phyloP scores from a whole-genome alignment of 2,113 vertebrate genomes.

The Python bivittatus region DNA sequence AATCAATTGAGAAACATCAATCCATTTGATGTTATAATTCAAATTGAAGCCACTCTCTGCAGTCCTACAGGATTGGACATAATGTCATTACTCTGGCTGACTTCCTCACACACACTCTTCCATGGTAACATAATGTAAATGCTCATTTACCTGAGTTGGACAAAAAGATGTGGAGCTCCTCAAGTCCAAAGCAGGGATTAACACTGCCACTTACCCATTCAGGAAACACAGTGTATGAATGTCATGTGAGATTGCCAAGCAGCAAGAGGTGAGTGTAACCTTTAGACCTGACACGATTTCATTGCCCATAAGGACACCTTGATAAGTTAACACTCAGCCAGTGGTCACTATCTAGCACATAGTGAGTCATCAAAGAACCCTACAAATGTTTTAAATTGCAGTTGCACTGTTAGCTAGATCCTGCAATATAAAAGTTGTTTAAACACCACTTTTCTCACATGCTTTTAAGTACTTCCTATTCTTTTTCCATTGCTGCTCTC shows the following conservation, averaged over 20 bases:
- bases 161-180: too few relatives aligned
- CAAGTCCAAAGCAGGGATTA: background rate
- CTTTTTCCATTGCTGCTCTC: background rate
- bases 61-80: background rate
- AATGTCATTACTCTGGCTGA: background rate
- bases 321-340: background rate
- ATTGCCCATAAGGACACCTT: background rate
- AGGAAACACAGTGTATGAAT: background rate
- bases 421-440: background rate
- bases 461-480: background rate
- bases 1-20: background rate
- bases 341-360: background rate
- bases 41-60: background rate
- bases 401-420: background rate
- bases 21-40: background rate
- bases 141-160: background rate
- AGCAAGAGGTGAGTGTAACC: background rate
- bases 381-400: background rate
- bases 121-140: background rate
- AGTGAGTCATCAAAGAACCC: background rate
- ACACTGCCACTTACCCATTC: background rate
- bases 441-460: background rate
- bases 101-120: background rate
- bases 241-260: background rate
- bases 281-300: background rate